Evolutionary conservation across 2,888 invertebrate species (phyloP).

Genomic region (Timema podura): DNA sequence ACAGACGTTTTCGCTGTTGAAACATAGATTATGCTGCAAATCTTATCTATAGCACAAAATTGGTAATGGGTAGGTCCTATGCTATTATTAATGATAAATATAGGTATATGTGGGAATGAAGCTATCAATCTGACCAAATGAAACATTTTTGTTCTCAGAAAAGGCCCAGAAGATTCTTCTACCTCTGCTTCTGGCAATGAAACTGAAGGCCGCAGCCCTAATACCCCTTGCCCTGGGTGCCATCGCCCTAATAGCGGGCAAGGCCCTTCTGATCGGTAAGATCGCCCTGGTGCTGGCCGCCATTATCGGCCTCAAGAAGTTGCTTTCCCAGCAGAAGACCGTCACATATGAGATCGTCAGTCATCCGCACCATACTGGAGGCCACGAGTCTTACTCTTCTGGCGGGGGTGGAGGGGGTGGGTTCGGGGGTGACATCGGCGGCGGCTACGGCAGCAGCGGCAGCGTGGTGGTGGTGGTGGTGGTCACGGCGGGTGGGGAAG

Average conservation of each 20-base stretch:
- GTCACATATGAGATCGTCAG: constrained; percentile 85
- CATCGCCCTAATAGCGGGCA: constrained; percentile 80
- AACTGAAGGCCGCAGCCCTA: constrained; percentile 73
- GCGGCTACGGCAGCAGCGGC: constrained; percentile 58
- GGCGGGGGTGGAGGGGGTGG: constrained; percentile 54
- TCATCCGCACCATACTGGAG: constrained; percentile 73
- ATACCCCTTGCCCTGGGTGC: constrained; percentile 74
- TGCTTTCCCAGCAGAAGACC: constrained; percentile 75
- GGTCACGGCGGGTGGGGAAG: constrained; percentile 66
- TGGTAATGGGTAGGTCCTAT: too few relatives aligned
- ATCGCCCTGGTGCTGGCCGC: constrained; percentile 78
- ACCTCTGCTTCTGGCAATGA: constrained; percentile 69
- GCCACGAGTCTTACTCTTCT: constrained; percentile 56
- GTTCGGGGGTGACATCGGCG: constrained; percentile 46
- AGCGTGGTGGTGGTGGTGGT: constrained; percentile 62
- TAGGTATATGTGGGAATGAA: too few relatives aligned
- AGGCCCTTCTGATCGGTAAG: constrained; percentile 79
- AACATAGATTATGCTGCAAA: too few relatives aligned
- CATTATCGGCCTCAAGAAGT: constrained; percentile 79
- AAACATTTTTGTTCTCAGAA: constrained; percentile 38
- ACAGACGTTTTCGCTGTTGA: too few relatives aligned
- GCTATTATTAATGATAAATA: too few relatives aligned
- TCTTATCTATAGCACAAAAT: too few relatives aligned
- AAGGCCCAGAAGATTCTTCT: constrained; percentile 76
- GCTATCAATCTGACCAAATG: too few relatives aligned